These are phyloP conservation scores for Archivesica marissinica DNA, from an alignment of 1,140 invertebrate species.

Conservation along the genomic window DNA sequence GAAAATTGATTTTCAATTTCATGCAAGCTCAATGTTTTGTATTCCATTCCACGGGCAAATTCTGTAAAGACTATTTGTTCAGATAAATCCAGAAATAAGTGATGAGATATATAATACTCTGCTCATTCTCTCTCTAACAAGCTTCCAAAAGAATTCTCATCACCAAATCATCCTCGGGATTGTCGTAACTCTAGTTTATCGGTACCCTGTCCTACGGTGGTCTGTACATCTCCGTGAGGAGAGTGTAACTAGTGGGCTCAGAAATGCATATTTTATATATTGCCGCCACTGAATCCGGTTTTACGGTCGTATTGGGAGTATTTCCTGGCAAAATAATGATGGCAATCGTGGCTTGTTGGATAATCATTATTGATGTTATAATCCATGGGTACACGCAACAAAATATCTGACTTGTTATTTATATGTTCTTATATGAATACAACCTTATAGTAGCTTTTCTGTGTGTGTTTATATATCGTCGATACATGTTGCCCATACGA, in stretches of 20 bases:
- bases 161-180: background rate
- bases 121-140: background rate
- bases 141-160: background rate
- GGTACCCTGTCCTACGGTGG: background rate
- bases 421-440: too few species aligned
- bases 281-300: background rate
- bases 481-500: too few species aligned
- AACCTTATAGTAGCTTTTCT: too few species aligned
- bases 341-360: background rate
- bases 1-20: background rate
- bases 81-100: too few species aligned
- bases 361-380: constrained; percentile 4
- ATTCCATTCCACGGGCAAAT: background rate
- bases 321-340: background rate
- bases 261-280: constrained; percentile 21
- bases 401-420: background rate
- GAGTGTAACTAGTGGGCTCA: background rate
- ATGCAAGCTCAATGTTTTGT: background rate
- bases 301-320: background rate
- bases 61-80: too few species aligned
- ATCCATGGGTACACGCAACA: background rate
- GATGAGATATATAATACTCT: too few species aligned
- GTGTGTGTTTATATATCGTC: too few species aligned
- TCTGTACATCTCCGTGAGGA: background rate
- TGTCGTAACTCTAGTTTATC: background rate